Base-by-base conservation (phyloP, 2,888 invertebrate genomes). In the Drosophila prostipennis region DNA sequence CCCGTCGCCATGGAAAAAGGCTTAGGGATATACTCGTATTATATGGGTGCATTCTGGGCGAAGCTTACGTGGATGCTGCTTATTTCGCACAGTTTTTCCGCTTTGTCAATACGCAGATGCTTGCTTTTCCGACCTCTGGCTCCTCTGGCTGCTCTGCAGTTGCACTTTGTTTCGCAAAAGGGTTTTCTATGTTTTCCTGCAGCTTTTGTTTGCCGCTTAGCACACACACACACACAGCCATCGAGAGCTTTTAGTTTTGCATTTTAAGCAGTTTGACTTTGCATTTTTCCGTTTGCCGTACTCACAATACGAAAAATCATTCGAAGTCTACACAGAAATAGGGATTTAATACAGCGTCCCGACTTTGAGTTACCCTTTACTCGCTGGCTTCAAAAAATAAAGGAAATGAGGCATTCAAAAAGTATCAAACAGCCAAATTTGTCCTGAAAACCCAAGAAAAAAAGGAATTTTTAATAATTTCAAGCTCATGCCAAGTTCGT, bases 141-240 rank as follows among this genome's bases (percentile, higher is more conserved):
- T 52, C 49, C 36, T 19, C 26, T 48, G 61, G 37, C 54, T 52
- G 43, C 37, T 19, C 26, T 53, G 46, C 51, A 19, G 56, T 57
- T 81, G 73, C 73, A 76, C 79, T 85, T 81, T 87, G 80, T 87
- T 85, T 75, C 61, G 82, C 82, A 84, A 85, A 84, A 78, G 88
- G 83, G 85, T 84, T 87, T 84, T 85, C 83, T 65, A 75, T 85
- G 83, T 84, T 87, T 82, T 85, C 63, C 71, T 79, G 63, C 72
- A 71, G 85, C 80, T 82, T 80, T 81, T 84, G 81, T 84, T 79
- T 80, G 74, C 77, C 82, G 82, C 78, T 78, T 81, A 81, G 55
- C 68, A 48, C 60, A n/a, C 42, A 14, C 34, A 52, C 60, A 51
- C 42, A 19, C 1, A 26, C 26, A 40, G n/a, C 2, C 14, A 2